These are phyloP conservation scores for Oreochromis spilurus DNA, from an alignment of 2,113 vertebrate species.

Conservation along the genomic window DNA sequence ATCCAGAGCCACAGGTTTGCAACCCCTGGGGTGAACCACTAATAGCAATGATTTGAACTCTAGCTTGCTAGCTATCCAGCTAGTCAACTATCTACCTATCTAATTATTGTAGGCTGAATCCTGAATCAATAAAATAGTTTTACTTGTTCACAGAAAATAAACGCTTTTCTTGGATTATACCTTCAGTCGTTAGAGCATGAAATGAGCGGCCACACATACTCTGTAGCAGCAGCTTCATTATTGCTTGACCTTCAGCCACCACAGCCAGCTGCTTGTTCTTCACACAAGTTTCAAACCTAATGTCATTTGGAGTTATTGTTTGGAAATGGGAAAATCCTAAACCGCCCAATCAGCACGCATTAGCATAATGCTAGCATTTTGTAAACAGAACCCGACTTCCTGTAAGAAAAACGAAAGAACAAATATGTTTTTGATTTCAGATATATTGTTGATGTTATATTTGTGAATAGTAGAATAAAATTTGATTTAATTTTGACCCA, in stretches of 20 bases:
- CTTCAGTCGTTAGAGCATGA: background rate
- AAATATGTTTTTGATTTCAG: background rate
- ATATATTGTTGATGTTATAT: background rate
- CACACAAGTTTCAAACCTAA: background rate
- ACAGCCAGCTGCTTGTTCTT: background rate
- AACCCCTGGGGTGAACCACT: background rate
- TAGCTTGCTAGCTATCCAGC: background rate
- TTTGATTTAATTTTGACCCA: rapidly evolving
- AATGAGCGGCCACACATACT: background rate
- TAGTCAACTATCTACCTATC: background rate
- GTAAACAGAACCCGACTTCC: rapidly evolving
- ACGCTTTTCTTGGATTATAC: background rate
- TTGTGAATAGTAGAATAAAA: background rate
- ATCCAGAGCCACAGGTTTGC: background rate
- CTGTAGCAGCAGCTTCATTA: background rate
- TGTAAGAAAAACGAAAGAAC: rapidly evolving
- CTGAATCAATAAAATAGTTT: background rate
- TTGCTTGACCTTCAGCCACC: background rate
- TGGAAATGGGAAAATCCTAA: background rate
- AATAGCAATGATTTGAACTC: background rate
- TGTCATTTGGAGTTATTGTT: background rate
- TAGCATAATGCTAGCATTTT: background rate
- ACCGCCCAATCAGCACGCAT: background rate
- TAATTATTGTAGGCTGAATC: background rate
- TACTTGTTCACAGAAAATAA: background rate